Percentiles rank a stretch among this genome's conserved stretches.
phyloP scores from a whole-genome alignment of 2,888 invertebrate genomes.

The Volucella inanis region DNA sequence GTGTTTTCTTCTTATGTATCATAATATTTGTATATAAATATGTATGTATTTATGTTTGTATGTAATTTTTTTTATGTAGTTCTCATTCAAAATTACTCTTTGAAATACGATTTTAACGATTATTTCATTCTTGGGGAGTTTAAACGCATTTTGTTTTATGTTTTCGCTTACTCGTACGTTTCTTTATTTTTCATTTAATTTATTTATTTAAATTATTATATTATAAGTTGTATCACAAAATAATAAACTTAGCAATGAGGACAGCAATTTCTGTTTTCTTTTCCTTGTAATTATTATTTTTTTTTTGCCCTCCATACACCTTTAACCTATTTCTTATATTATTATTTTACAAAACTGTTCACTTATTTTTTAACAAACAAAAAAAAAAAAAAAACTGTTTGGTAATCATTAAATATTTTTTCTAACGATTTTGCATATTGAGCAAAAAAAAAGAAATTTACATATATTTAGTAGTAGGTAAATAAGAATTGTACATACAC shows the following conservation, averaged over 20 bases:
- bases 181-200: conserved; percentile 63
- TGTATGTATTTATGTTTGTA: conserved; percentile 24
- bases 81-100: conserved; percentile 25
- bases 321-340: too few species aligned
- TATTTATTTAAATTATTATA: conserved; percentile 50
- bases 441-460: conserved; percentile 30
- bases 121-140: conserved; percentile 50
- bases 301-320: too few species aligned
- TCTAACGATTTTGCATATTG: too few species aligned
- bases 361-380: too few species aligned
- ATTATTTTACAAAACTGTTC: too few species aligned
- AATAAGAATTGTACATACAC: conserved; percentile 49
- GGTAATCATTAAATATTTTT: neutral
- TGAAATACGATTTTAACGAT: conserved; percentile 45
- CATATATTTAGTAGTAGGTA: conserved; percentile 29
- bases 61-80: conserved; percentile 28
- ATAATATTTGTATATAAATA: conserved; percentile 37
- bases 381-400: too few species aligned
- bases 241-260: conserved; percentile 74
- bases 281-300: conserved; percentile 9
- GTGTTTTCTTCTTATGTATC: conserved; percentile 38
- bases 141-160: conserved; percentile 43
- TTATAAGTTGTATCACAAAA: conserved; percentile 74
- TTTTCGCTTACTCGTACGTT: conserved; percentile 40
- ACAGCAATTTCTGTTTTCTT: conserved; percentile 55